These are phyloP conservation scores for Brassicogethes aeneus DNA, from an alignment of 2,888 invertebrate species.

Conservation along the genomic window DNA sequence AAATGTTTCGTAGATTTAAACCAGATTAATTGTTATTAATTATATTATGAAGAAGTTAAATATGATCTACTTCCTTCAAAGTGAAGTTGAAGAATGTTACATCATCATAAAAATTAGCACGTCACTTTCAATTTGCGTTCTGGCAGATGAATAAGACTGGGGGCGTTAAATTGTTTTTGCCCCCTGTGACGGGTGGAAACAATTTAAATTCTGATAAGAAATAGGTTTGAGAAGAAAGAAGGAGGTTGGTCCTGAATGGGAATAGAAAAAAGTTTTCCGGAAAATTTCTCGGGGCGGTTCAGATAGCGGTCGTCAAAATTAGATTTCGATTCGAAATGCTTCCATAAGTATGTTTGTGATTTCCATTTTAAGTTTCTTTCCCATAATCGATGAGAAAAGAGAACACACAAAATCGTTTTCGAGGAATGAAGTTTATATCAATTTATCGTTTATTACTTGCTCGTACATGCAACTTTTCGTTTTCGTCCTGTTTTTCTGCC, in stretches of 20 bases:
- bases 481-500: background rate
- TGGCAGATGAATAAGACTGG: background rate
- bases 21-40: too few relatives aligned
- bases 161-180: background rate
- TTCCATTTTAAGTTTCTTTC: slow-evolving; percentile 2
- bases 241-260: background rate
- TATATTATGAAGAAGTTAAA: too few relatives aligned
- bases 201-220: slow-evolving; percentile 2
- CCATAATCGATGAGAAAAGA: background rate
- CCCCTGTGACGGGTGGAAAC: background rate
- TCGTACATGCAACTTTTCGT: background rate
- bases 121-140: too few relatives aligned
- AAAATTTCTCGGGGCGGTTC: background rate
- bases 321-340: slow-evolving; percentile 2
- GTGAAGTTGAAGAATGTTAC: too few relatives aligned
- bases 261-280: slow-evolving; percentile 1
- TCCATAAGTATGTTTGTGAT: slow-evolving; percentile 2
- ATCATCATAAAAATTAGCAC: too few relatives aligned
- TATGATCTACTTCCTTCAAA: too few relatives aligned
- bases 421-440: background rate
- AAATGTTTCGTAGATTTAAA: too few relatives aligned
- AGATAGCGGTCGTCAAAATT: slow-evolving; percentile 3
- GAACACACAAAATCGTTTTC: background rate
- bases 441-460: background rate
- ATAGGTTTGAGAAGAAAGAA: background rate